Evolutionary conservation across 2,113 vertebrate genomes (phyloP).

Genomic region (Channa argus): DNA sequence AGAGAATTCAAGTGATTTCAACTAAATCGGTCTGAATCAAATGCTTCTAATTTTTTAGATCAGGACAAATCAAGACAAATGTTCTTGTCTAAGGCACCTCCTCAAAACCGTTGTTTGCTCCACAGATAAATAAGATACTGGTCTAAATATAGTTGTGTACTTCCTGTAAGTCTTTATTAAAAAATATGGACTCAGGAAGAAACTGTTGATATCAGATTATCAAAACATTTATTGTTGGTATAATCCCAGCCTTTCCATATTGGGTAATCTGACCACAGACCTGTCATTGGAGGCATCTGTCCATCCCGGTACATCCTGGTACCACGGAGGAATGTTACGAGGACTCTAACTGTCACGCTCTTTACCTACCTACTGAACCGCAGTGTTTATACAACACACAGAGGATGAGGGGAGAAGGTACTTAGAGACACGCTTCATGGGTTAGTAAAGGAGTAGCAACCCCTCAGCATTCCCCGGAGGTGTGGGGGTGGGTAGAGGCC

Average conservation of each 20-base stretch:
- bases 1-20: too few relatives aligned
- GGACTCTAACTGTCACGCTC: conserved; percentile 46
- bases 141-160: too few relatives aligned
- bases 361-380: conserved; percentile 52
- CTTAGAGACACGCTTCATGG: conserved; percentile 60
- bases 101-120: too few relatives aligned
- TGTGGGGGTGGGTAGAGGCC: background rate
- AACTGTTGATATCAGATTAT: conserved; percentile 1
- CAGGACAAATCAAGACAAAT: too few relatives aligned
- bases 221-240: background rate
- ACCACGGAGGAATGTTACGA: conserved; percentile 63
- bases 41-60: too few relatives aligned
- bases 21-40: too few relatives aligned
- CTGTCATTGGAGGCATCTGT: conserved; percentile 6
- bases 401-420: conserved; percentile 27
- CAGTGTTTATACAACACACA: conserved; percentile 57
- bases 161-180: too few relatives aligned
- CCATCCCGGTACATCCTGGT: conserved; percentile 57
- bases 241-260: background rate
- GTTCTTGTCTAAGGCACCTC: too few relatives aligned
- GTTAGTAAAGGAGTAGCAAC: conserved; percentile 57
- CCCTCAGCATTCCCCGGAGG: conserved; percentile 41
- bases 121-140: too few relatives aligned
- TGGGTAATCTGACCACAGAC: conserved; percentile 18
- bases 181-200: too few relatives aligned